Base-by-base conservation (phyloP, 2,113 vertebrate genomes). In the Apistogramma diplotaenia region DNA sequence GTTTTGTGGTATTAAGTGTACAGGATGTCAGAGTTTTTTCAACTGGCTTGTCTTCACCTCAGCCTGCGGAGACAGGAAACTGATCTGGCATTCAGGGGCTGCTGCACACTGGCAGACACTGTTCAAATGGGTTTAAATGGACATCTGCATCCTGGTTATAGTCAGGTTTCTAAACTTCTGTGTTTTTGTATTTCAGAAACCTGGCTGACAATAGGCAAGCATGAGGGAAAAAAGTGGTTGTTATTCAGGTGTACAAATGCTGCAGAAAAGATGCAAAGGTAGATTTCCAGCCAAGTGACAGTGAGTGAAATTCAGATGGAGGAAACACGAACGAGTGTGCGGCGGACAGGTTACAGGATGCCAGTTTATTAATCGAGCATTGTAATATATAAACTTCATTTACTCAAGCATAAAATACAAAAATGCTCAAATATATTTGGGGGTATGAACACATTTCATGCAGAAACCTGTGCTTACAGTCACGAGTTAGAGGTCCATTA, bases 51-150 rank as follows among this genome's bases (percentile, higher is more conserved):
- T 77, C 27, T 76, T 3, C 58, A 73, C n/a, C 12, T 78, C 23
- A 43, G 83, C 62, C 43, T 29, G 12, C 5, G 5, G 27, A 77
- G 15, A 67, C 79, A 83, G 87, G 90, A 92, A 88, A 21, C 61
- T 11, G n/a, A 13, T 78, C 31, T 60, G 73, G 60, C 33, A 15
- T 82, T 78, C 4, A 6, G 16, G 31, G 11, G 3, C 46, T 27
- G 18, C 53, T 70, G 73, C 43, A 13, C 62, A 74, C 23, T 73
- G 73, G 86, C 31, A 83, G 76, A 81, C 19, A 25, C 81, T 59
- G 6, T 78, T 70, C 15, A 0, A 53, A 13, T 0, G 58, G n/a
- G 53, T 56, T 59, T 51, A 70, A 51, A 51, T 70, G 25, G 53
- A 58, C 53, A 27, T 3, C 10, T 40, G 56, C 25, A 73, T 60